Base-by-base conservation (phyloP, 2,113 vertebrate genomes). In the Chaenogobius annularis region DNA sequence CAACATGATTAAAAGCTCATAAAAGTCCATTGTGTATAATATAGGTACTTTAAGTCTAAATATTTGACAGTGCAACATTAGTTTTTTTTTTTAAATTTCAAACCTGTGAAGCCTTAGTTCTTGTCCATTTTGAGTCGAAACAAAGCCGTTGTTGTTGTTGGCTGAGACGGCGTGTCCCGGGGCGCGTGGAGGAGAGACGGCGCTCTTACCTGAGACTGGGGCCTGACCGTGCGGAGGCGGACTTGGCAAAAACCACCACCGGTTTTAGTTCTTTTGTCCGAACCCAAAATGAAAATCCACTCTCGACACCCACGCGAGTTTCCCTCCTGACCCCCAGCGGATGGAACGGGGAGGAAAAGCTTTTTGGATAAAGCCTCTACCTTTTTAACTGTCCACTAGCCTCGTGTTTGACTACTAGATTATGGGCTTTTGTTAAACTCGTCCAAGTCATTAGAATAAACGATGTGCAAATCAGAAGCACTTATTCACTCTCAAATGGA, bases 201-300 rank as follows among this genome's bases (percentile, higher is more conserved):
- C 12, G 23, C 26, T 61, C 23, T n/a, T 61, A 61, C 58, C 58
- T 61, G 58, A 71, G 69, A 55, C 79, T 48, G 52, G 74, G 78
- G 78, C 78, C 70, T 68, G 19, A 47, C 72, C 76, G 73, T 17
- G 50, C 19, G 81, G 83, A 72, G 80, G 81, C 54, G 59, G 72
- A 43, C 23, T 78, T 63, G 77, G 63, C 75, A 61, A 35, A 31
- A 61, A 35, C 58, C 58, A 40, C 37, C 37, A 11, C 23, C 15
- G 23, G 11, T 56, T 56, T 56, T 9, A 22, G 19, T 23, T 9
- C 68, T 78, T 66, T 76, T 73, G 75, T 44, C 37, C 66, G 72
- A 26, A 56, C 26, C 65, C 62, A 44, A 23, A 12, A 44, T 26
- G 26, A 77, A 79, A 63, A 63, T 47, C 54, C 37, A 3, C 31